These are phyloP conservation scores for Colius striatus DNA, from an alignment of 2,113 vertebrate species.

Conservation along the genomic window DNA sequence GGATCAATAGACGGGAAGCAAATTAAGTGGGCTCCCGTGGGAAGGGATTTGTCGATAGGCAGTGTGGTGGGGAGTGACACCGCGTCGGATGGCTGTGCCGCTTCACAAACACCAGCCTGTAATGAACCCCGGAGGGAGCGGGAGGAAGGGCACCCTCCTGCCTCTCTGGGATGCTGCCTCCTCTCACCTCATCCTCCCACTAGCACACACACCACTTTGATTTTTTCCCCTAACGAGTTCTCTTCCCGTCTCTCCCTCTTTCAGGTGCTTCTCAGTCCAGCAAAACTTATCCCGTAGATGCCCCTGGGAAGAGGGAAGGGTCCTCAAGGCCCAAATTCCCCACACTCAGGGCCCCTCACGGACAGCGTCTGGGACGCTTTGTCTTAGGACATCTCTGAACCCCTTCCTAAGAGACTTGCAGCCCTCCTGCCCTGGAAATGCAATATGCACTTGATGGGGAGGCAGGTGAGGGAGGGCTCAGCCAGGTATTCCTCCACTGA, in stretches of 20 bases:
- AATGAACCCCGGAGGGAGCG: constrained; percentile 53
- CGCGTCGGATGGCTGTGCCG: background rate
- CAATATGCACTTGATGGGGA: background rate
- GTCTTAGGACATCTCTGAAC: background rate
- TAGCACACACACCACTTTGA: constrained; percentile 2
- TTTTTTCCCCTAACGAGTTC: background rate
- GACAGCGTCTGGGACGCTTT: background rate
- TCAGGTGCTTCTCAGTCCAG: background rate
- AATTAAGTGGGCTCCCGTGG: constrained; percentile 60
- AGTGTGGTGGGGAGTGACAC: constrained; percentile 6
- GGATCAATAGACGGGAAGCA: constrained; percentile 66
- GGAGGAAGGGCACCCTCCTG: constrained; percentile 20
- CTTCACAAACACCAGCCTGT: constrained; percentile 32
- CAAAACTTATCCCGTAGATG: background rate
- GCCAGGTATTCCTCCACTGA: background rate
- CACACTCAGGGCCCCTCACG: accelerated
- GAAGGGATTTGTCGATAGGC: constrained; percentile 52
- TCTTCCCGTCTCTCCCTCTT: background rate
- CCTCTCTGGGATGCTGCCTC: constrained; percentile 3
- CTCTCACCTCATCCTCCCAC: background rate
- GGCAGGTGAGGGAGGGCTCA: background rate
- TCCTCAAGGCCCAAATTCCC: background rate
- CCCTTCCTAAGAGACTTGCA: background rate
- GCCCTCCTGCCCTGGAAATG: background rate
- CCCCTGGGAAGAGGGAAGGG: background rate